Evolutionary conservation across 2,113 vertebrate species (phyloP).

Genomic region (Plestiodon gilberti): DNA sequence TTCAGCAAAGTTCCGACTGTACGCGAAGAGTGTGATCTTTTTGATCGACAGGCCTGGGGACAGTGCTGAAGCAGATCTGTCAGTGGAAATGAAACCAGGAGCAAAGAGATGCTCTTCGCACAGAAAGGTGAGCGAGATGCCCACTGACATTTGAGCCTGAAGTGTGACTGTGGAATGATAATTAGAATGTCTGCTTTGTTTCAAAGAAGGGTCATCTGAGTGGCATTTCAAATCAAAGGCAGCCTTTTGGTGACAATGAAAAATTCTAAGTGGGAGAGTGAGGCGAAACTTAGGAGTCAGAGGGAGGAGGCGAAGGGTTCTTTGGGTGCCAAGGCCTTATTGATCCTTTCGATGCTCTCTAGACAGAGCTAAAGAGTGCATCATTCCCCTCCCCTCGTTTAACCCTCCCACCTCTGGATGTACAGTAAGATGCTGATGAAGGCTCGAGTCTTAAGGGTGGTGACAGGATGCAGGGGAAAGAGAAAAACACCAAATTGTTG

Average conservation of each 20-base stretch:
- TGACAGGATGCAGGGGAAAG: too few relatives aligned
- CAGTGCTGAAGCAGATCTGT: constrained; percentile 10
- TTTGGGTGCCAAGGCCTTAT: background rate
- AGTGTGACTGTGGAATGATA: constrained; percentile 20
- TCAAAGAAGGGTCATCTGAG: constrained; percentile 16
- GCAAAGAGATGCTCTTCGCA: constrained; percentile 32
- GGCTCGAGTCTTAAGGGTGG: too few relatives aligned
- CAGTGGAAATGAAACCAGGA: constrained; percentile 47
- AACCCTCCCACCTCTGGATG: background rate
- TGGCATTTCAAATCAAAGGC: constrained; percentile 10
- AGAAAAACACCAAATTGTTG: too few relatives aligned
- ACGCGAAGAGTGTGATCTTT: constrained; percentile 27
- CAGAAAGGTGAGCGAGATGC: constrained; percentile 25
- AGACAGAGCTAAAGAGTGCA: fast-evolving
- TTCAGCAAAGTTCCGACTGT: constrained; percentile 29
- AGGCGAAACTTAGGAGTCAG: background rate
- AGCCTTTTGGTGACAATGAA: background rate
- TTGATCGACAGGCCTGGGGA: constrained; percentile 49
- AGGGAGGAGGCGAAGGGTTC: background rate
- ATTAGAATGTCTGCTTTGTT: constrained; percentile 29
- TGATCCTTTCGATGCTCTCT: background rate
- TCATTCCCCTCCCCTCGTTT: background rate
- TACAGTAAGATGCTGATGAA: background rate
- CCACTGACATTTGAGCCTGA: constrained; percentile 47
- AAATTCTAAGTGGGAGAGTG: constrained; percentile 9